phyloP scores from a whole-genome alignment of 2,797 vertebrate species.

The Pogonophryne albipinna region DNA sequence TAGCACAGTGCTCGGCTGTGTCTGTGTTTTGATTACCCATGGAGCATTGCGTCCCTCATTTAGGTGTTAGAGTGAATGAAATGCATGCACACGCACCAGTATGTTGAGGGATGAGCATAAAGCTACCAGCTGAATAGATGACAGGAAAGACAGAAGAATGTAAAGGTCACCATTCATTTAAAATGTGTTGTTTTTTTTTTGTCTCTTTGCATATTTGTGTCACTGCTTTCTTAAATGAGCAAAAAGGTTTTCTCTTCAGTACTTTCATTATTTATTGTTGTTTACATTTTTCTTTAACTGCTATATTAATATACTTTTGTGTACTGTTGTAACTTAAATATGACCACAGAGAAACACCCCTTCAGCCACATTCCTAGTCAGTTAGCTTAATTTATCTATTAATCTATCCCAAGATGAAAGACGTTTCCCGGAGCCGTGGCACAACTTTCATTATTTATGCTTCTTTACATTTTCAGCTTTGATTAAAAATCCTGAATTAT shows the following conservation, averaged over 20 bases:
- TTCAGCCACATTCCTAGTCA: background rate
- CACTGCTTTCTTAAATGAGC: background rate
- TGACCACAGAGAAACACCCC: conserved; percentile 1
- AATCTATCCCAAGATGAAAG: conserved; percentile 22
- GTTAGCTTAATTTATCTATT: conserved; percentile 9
- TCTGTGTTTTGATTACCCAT: conserved; percentile 1
- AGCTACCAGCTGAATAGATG: background rate
- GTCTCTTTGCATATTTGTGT: background rate
- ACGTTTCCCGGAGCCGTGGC: background rate
- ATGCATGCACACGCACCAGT: conserved; percentile 18
- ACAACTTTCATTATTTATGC: background rate
- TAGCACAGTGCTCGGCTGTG: background rate
- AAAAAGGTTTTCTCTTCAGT: background rate
- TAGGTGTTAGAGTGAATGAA: conserved; percentile 13
- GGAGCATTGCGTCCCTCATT: conserved; percentile 18
- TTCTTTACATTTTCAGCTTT: conserved; percentile 6
- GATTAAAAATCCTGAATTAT: conserved; percentile 16
- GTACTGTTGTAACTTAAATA: conserved; percentile 4
- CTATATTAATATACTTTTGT: background rate
- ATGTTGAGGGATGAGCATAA: background rate
- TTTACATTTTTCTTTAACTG: background rate
- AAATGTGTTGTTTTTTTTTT: background rate
- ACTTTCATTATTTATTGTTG: background rate
- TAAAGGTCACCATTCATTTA: background rate
- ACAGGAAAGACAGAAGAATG: background rate